Percentiles rank a stretch among this genome's conserved stretches.
These are phyloP conservation scores for Cinclus mexicanus DNA, from an alignment of 2,113 vertebrate species.

Conservation along the genomic window DNA sequence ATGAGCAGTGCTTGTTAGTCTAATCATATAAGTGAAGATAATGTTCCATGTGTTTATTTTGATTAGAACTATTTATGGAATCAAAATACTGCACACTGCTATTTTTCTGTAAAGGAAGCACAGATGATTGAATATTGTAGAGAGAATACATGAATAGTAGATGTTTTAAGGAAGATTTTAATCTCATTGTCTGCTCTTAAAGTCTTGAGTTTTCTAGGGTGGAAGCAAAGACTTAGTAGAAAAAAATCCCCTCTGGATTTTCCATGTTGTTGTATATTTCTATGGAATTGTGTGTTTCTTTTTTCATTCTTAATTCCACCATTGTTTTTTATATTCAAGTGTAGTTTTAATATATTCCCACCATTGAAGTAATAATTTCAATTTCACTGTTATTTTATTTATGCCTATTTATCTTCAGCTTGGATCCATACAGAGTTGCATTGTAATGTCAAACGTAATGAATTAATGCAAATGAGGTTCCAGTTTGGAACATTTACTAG, in stretches of 20 bases:
- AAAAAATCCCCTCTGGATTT: background rate
- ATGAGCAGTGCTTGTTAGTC: background rate
- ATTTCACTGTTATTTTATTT: background rate
- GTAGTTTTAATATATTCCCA: background rate
- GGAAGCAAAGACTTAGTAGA: background rate
- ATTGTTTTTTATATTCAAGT: background rate
- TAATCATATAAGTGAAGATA: background rate
- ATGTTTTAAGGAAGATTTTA: background rate
- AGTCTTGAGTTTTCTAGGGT: background rate
- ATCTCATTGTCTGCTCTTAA: background rate
- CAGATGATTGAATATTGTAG: background rate
- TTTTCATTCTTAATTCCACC: background rate
- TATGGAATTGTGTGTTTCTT: background rate
- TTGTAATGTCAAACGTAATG: background rate
- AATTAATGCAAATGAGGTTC: background rate
- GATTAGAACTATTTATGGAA: background rate
- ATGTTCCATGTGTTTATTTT: background rate
- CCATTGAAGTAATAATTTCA: background rate
- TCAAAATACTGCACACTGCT: background rate
- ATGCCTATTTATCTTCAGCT: background rate
- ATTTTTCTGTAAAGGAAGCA: background rate
- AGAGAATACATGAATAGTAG: background rate
- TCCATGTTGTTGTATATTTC: background rate
- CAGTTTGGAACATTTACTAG: background rate
- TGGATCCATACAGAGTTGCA: background rate